A percentile compares a stretch with the other conserved stretches of the same genome.
phyloP scores from a whole-genome alignment of 2,888 invertebrate genomes.

The Drosophila planitibia region DNA sequence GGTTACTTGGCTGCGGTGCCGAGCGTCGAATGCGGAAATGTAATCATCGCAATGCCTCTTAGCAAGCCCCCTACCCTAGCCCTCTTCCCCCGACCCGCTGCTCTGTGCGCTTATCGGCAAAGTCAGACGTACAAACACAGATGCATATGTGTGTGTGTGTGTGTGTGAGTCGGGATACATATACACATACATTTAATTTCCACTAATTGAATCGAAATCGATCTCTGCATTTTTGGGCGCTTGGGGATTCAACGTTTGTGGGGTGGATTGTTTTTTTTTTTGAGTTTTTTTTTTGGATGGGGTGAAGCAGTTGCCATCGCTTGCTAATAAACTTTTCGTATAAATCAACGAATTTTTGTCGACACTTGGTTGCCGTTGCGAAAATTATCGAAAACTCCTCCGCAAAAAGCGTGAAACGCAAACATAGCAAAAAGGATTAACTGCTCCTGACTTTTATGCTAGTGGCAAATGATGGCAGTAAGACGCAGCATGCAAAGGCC shows the following conservation, averaged over 20 bases:
- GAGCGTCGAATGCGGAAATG: conserved; percentile 71
- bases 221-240: conserved; percentile 68
- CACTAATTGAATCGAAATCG: conserved; percentile 82
- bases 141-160: conserved; percentile 26
- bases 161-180: conserved; percentile 24
- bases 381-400: conserved; percentile 46
- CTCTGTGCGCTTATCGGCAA: conserved; percentile 49
- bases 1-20: conserved; percentile 68
- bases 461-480: conserved; percentile 4
- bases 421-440: conserved; percentile 55
- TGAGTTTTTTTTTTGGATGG: conserved; percentile 4
- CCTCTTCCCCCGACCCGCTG: background rate
- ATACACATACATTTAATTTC: conserved; percentile 80
- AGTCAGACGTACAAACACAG: conserved; percentile 50
- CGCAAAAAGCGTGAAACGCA: conserved; percentile 18
- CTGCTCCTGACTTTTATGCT: conserved; percentile 32
- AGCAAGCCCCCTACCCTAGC: background rate
- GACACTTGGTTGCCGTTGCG: conserved; percentile 62
- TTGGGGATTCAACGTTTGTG: conserved; percentile 41
- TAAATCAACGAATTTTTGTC: conserved; percentile 77
- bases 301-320: conserved; percentile 18
- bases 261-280: conserved; percentile 34
- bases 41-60: conserved; percentile 76
- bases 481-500: conserved; percentile 15
- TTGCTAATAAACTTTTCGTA: conserved; percentile 78